A percentile compares a stretch with the other conserved stretches of the same genome.
These are phyloP conservation scores for Diaphora mendica DNA, from an alignment of 2,888 invertebrate species.

Conservation along the genomic window DNA sequence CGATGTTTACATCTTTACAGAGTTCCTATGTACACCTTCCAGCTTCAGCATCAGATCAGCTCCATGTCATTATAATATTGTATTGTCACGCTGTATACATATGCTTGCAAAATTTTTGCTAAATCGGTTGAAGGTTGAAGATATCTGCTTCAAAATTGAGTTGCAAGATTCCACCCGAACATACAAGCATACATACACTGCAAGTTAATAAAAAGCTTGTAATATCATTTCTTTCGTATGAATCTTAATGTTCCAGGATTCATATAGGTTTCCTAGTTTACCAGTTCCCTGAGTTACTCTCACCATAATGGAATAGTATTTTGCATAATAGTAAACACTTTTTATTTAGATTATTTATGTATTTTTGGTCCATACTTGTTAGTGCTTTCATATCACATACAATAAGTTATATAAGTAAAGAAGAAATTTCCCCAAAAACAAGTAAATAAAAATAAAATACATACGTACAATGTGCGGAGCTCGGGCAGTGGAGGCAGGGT, in stretches of 20 bases:
- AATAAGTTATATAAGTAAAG: not conserved
- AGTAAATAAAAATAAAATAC: constrained; percentile 60
- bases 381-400: not conserved
- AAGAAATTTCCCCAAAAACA: constrained; percentile 4
- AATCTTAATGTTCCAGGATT: not conserved
- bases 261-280: too few relatives aligned
- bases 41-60: too few relatives aligned
- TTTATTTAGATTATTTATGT: not conserved
- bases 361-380: not conserved
- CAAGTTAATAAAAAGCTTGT: too few relatives aligned
- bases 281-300: not conserved
- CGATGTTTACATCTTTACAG: too few relatives aligned
- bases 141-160: too few relatives aligned
- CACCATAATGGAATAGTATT: not conserved
- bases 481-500: constrained; percentile 84
- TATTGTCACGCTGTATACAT: too few relatives aligned
- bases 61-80: too few relatives aligned
- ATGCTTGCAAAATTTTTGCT: too few relatives aligned
- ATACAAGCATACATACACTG: too few relatives aligned
- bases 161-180: too few relatives aligned
- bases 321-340: not conserved
- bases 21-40: too few relatives aligned
- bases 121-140: too few relatives aligned
- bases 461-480: constrained; percentile 88
- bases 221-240: not conserved